These are phyloP conservation scores for Burhinus bistriatus DNA, from an alignment of 2,113 vertebrate genomes.

Conservation along the genomic window DNA sequence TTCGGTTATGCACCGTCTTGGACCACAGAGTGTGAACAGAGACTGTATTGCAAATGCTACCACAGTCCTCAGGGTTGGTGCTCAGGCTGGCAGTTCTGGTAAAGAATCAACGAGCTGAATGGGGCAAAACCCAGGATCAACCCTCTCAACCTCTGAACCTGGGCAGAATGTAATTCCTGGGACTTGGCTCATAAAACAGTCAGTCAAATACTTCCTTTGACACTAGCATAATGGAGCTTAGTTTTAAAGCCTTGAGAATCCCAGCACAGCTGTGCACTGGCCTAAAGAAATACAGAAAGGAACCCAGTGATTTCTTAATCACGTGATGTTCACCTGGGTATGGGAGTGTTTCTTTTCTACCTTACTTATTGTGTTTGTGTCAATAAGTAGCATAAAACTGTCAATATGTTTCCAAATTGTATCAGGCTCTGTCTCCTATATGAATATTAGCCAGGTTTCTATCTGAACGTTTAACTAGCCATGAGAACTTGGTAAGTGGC, in stretches of 20 bases:
- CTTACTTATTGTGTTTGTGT: neutral
- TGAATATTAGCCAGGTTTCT: neutral
- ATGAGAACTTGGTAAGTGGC: neutral
- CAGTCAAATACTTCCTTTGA: fast-evolving
- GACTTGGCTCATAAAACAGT: neutral
- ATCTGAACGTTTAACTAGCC: neutral
- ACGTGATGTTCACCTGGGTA: neutral
- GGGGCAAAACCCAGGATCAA: neutral
- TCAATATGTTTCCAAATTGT: neutral
- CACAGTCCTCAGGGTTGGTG: neutral
- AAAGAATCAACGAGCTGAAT: neutral
- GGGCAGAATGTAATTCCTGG: neutral
- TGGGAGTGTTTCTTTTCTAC: neutral
- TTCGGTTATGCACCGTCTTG: neutral
- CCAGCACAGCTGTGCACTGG: neutral
- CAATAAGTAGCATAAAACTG: neutral
- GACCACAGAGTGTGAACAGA: neutral
- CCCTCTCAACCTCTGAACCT: neutral
- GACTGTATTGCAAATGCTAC: neutral
- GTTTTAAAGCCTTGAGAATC: neutral
- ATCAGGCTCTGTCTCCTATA: fast-evolving
- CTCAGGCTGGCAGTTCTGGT: neutral
- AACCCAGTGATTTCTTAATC: neutral
- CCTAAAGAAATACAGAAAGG: neutral
- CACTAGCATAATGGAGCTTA: neutral